phyloP scores from a whole-genome alignment of 2,797 vertebrate genomes.

The Limnodromus scolopaceus region DNA sequence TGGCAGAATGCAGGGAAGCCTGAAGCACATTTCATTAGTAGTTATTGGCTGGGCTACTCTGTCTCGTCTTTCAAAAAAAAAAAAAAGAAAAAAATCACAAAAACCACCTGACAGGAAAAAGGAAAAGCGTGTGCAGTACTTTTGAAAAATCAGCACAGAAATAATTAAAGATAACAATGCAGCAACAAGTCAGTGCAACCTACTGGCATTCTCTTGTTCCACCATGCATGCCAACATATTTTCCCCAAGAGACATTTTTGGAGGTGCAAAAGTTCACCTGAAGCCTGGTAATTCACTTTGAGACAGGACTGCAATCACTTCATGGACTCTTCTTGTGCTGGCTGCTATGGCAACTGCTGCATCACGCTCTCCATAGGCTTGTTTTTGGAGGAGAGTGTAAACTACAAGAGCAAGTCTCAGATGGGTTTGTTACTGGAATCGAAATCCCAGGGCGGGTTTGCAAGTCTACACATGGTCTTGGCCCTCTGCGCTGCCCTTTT shows the following conservation, averaged over 20 bases:
- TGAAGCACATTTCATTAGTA: slow-evolving; percentile 29
- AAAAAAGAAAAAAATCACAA: not conserved
- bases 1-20: not conserved
- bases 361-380: slow-evolving; percentile 22
- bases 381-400: slow-evolving; percentile 5
- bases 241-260: slow-evolving; percentile 45
- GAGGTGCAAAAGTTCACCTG: slow-evolving; percentile 69
- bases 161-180: slow-evolving; percentile 62
- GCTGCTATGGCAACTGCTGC: slow-evolving; percentile 70
- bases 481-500: not conserved
- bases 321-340: slow-evolving; percentile 42
- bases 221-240: not conserved
- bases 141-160: slow-evolving; percentile 27
- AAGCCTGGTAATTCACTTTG: slow-evolving; percentile 63
- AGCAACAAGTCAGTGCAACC: not conserved
- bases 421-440: slow-evolving; percentile 45
- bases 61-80: not conserved
- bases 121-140: slow-evolving; percentile 46
- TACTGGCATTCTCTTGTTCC: not conserved
- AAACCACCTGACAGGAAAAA: slow-evolving; percentile 61
- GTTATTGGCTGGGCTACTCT: not conserved
- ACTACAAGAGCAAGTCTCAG: slow-evolving; percentile 30
- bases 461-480: slow-evolving; percentile 1
- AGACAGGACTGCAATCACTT: slow-evolving; percentile 38
- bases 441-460: slow-evolving; percentile 40